phyloP scores from a whole-genome alignment of 2,888 invertebrate genomes.

The Epistrophe eligans region DNA sequence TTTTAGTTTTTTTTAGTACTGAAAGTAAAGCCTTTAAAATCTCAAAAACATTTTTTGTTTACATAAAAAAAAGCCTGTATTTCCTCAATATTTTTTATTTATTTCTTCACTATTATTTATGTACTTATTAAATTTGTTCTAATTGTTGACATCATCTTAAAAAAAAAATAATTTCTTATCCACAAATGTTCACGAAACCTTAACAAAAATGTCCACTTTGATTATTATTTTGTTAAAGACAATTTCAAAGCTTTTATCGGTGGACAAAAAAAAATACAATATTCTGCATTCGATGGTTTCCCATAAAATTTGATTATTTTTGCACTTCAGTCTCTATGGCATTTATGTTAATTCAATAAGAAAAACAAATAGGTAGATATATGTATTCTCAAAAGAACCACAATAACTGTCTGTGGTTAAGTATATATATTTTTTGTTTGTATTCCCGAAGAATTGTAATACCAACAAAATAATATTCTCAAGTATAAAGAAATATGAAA shows the following conservation, averaged over 20 bases:
- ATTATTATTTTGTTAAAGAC: neutral
- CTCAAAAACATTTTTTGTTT: too few relatives aligned
- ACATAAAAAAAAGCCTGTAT: too few relatives aligned
- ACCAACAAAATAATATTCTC: constrained; percentile 19
- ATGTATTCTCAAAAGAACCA: constrained; percentile 19
- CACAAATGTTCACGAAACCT: neutral
- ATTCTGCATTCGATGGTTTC: constrained; percentile 21
- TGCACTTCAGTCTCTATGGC: constrained; percentile 10
- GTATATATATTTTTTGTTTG: constrained; percentile 15
- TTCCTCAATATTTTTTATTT: neutral
- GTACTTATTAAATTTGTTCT: neutral
- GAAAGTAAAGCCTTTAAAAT: too few relatives aligned
- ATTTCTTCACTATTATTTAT: neutral
- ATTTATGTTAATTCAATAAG: constrained; percentile 55
- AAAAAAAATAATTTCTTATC: neutral
- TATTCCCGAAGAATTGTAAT: constrained; percentile 32
- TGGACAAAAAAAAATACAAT: neutral
- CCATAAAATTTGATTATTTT: constrained; percentile 65
- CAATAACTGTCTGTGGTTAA: constrained; percentile 51
- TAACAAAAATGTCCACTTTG: neutral
- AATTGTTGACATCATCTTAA: neutral
- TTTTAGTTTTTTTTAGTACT: too few relatives aligned
- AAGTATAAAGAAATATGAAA: constrained; percentile 43
- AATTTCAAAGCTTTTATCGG: neutral
- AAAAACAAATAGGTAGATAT: neutral